Percentiles rank a stretch among this genome's conserved stretches.
phyloP scores from a whole-genome alignment of 2,113 vertebrate genomes.

The Neodontobutis hainanensis region DNA sequence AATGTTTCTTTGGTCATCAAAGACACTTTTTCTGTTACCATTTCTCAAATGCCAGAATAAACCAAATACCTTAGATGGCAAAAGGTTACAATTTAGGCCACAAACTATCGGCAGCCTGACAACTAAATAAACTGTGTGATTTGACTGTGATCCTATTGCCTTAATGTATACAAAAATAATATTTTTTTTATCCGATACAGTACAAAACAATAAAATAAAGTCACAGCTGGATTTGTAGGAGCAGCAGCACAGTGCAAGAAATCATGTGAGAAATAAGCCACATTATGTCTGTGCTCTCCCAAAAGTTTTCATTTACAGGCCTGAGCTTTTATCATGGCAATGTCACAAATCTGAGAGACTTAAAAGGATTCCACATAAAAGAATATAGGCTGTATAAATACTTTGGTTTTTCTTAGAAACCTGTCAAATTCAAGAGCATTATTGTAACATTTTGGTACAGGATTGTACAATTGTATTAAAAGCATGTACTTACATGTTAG shows the following conservation, averaged over 20 bases:
- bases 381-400: constrained; percentile 17
- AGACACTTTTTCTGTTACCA: constrained; percentile 34
- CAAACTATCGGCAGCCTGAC: constrained; percentile 34
- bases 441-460: too few species aligned
- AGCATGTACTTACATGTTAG: too few species aligned
- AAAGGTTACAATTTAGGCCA: constrained; percentile 29
- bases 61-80: constrained; percentile 25
- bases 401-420: constrained; percentile 29
- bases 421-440: neutral
- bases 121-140: constrained; percentile 65
- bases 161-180: constrained; percentile 73
- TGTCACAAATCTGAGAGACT: constrained; percentile 14
- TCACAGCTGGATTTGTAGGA: constrained; percentile 27
- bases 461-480: too few species aligned
- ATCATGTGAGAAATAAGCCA: constrained; percentile 10
- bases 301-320: neutral
- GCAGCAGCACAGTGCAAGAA: constrained; percentile 17
- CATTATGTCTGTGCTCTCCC: neutral
- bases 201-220: constrained; percentile 58
- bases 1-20: constrained; percentile 51
- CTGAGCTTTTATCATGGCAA: constrained; percentile 37
- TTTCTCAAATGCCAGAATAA: constrained; percentile 27
- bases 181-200: constrained; percentile 60
- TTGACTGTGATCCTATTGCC: constrained; percentile 66
- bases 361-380: constrained; percentile 15